phyloP scores from a whole-genome alignment of 2,797 vertebrate genomes.

The Phalloptychus januarius region DNA sequence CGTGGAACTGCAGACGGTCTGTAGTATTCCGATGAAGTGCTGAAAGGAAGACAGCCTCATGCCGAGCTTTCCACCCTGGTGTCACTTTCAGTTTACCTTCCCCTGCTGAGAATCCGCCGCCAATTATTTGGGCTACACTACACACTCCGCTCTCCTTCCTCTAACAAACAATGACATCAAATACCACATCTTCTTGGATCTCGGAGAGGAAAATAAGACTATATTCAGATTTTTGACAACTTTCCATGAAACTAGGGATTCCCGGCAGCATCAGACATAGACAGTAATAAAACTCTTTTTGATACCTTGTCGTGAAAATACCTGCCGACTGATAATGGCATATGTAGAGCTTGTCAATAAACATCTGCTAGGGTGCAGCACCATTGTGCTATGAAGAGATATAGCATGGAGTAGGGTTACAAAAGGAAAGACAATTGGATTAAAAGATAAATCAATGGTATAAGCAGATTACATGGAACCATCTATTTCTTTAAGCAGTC shows the following conservation, averaged over 20 bases:
- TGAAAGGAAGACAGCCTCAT: conserved; percentile 68
- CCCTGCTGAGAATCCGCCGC: conserved; percentile 73
- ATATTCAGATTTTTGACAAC: conserved; percentile 52
- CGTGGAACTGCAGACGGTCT: conserved; percentile 53
- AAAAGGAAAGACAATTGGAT: conserved; percentile 63
- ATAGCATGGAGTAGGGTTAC: conserved; percentile 65
- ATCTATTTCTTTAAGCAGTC: conserved; percentile 69
- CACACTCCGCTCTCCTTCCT: conserved; percentile 48
- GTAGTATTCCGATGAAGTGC: conserved; percentile 57
- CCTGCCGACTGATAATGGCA: conserved; percentile 56
- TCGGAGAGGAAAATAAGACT: conserved; percentile 25
- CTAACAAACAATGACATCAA: conserved; percentile 69
- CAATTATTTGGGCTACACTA: conserved; percentile 74
- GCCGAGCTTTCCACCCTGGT: conserved; percentile 67
- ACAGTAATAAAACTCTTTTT: conserved; percentile 8
- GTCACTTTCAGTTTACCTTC: conserved; percentile 79
- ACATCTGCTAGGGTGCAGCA: conserved; percentile 47
- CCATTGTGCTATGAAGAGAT: conserved; percentile 57
- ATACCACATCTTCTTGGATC: conserved; percentile 60
- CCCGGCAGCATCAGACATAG: conserved; percentile 30
- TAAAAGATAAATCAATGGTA: conserved; percentile 67
- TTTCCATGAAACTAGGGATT: conserved; percentile 38
- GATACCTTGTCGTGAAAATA: conserved; percentile 32
- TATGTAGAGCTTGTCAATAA: conserved; percentile 58
- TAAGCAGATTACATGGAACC: conserved; percentile 65